These are phyloP conservation scores for Drosophila baimaii DNA, from an alignment of 1,140 invertebrate species.

Conservation along the genomic window DNA sequence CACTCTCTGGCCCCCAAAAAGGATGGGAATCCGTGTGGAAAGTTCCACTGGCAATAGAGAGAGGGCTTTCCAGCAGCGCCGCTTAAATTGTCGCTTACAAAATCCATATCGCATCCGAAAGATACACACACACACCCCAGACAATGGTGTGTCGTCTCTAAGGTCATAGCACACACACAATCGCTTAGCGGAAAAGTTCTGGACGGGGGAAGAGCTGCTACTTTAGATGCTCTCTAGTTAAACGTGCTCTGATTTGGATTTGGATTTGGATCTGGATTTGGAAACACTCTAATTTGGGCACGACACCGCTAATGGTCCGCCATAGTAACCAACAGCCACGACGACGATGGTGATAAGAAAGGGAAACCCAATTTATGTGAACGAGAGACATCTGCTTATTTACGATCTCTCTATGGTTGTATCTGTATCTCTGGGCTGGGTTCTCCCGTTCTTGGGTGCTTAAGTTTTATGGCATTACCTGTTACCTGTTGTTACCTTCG, in stretches of 20 bases:
- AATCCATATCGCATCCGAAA: constrained; percentile 9
- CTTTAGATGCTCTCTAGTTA: constrained; percentile 33
- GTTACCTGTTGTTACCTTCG: neutral
- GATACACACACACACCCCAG: neutral
- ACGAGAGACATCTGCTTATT: constrained; percentile 12
- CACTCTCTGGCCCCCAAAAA: no score
- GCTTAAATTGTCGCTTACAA: constrained; percentile 20
- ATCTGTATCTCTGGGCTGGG: constrained; percentile 6
- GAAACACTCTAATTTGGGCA: constrained; percentile 27
- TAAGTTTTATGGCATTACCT: neutral
- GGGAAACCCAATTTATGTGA: constrained; percentile 26
- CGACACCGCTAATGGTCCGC: constrained; percentile 21
- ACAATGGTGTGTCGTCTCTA: constrained; percentile 25
- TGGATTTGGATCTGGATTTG: constrained; percentile 38
- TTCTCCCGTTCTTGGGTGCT: constrained; percentile 1
- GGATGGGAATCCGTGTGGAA: constrained; percentile 29
- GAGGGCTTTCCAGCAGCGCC: constrained; percentile 5
- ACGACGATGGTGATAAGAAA: constrained; percentile 10
- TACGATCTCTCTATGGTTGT: neutral
- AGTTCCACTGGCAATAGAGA: constrained; percentile 29
- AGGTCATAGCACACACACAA: constrained; percentile 34
- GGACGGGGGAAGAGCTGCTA: neutral
- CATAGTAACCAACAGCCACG: constrained; percentile 17
- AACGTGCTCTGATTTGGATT: constrained; percentile 39
- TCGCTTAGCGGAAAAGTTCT: constrained; percentile 53